Base-by-base conservation (phyloP, 2,113 vertebrate genomes). In the Gila orcuttii region DNA sequence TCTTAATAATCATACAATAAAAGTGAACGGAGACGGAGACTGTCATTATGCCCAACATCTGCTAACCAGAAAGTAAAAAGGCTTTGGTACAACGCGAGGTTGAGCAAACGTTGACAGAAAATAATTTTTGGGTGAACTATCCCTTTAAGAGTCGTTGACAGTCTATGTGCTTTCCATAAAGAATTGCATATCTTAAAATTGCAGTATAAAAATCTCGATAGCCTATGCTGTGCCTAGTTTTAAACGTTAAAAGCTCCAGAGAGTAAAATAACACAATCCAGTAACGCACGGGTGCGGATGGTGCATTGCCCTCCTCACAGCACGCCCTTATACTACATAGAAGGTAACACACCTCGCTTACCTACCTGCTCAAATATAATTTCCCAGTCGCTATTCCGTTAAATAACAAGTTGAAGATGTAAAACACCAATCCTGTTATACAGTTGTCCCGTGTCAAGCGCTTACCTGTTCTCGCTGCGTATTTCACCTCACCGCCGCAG, bases 401-500 rank as follows among this genome's bases (percentile, higher is more conserved):
- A n/a, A 83, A 85, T 39, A 69, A 77, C 66, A 76, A 86, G 39
- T 79, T 68, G 52, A 64, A 83, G 69, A 79, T 64, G 71, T 77
- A 75, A 87, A 86, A 86, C 25, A 23, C n/a, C 75, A 62, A 76
- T 79, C 45, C 25, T 2, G 23, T 57, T 39, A 82, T 6, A 55
- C 42, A 59, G 73, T 78, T 81, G 79, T 79, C 73, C 68, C 60
- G 81, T 84, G 62, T 42, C 79, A 68, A 89, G 25, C 85, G 15
- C 94, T 95, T 94, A 96, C 95, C 95, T 96, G 95, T 92, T 93
- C 94, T 92, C 92, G 93, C 88, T 93, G 93, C 91, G 93, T 93
- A 92, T 91, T 91, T 93, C 91, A 93, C 89, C 91, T 94, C 92
- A 92, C 92, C 91, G 90, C 93, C 88, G 89, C 93, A 92, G 94